Conservation (phyloP, 2,113 vertebrate species). For the Lonchura striata region DNA sequence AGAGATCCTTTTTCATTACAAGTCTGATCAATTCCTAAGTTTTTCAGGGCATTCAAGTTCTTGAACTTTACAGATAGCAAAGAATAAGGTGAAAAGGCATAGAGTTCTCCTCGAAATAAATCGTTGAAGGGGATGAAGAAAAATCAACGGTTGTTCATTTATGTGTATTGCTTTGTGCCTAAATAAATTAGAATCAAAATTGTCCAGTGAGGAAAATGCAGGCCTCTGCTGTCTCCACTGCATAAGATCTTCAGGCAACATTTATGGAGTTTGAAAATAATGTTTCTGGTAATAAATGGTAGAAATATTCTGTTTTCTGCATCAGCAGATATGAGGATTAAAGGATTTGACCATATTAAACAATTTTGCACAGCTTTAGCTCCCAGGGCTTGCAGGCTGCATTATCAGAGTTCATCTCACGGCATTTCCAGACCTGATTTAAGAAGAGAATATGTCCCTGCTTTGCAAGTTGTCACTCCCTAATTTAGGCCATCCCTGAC, state of each 20-base stretch:
- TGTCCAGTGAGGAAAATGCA: constrained; percentile 54
- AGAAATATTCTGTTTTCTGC: constrained; percentile 80
- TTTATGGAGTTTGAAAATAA: constrained; percentile 75
- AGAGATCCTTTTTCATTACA: constrained; percentile 49
- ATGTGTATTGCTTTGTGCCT: constrained; percentile 58
- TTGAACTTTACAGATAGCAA: constrained; percentile 10
- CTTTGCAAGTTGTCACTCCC: constrained; percentile 74
- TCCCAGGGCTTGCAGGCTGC: constrained; percentile 70
- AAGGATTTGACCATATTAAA: constrained; percentile 79
- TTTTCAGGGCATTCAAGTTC: constrained; percentile 36
- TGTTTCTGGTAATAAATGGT: constrained; percentile 79
- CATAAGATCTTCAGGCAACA: constrained; percentile 64
- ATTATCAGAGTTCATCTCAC: constrained; percentile 74
- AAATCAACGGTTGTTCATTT: constrained; percentile 50
- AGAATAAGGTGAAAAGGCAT: constrained; percentile 3
- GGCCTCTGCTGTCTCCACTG: constrained; percentile 56
- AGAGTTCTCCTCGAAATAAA: constrained; percentile 40
- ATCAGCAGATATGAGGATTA: constrained; percentile 82
- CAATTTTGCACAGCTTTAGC: constrained; percentile 79
- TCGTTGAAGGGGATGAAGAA: background rate
- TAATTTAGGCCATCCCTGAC: constrained; percentile 75
- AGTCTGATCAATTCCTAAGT: constrained; percentile 57
- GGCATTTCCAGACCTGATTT: constrained; percentile 76
- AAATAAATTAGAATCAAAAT: constrained; percentile 75
- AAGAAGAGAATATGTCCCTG: constrained; percentile 70